phyloP scores from a whole-genome alignment of 1,140 invertebrate species.

The Druon quercuslanigerum region DNA sequence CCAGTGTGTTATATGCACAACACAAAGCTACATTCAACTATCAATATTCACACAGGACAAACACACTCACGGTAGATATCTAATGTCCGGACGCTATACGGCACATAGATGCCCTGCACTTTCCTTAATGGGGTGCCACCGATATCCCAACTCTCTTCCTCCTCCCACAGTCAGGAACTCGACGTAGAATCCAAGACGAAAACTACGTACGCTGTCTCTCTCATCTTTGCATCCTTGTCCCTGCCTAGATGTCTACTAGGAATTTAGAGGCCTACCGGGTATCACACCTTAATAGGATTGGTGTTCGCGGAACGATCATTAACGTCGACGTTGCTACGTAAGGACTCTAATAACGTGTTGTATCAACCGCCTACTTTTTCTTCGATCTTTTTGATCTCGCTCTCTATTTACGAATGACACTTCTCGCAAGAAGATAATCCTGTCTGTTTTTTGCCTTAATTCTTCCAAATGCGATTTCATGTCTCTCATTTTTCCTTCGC shows the following conservation, averaged over 20 bases:
- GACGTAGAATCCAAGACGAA: neutral
- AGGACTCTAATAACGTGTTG: slow-evolving; percentile 16
- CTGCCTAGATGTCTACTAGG: slow-evolving; percentile 45
- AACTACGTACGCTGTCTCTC: slow-evolving; percentile 9
- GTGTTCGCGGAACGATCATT: slow-evolving; percentile 60
- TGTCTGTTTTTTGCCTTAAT: neutral
- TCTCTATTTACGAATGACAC: slow-evolving; percentile 13
- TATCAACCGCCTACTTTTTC: neutral
- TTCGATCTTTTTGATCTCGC: slow-evolving; percentile 10
- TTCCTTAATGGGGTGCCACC: slow-evolving; percentile 68
- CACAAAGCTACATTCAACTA: slow-evolving; percentile 6
- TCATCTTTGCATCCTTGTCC: slow-evolving; percentile 44
- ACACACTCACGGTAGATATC: slow-evolving; percentile 35
- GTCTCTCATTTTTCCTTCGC: neutral
- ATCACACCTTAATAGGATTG: slow-evolving; percentile 63
- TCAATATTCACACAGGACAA: neutral
- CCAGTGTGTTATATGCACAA: slow-evolving; percentile 12
- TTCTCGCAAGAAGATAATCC: slow-evolving; percentile 33
- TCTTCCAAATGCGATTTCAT: slow-evolving; percentile 16
- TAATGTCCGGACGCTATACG: slow-evolving; percentile 40
- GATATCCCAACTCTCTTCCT: slow-evolving; percentile 57
- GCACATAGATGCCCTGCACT: slow-evolving; percentile 64
- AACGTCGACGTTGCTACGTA: slow-evolving; percentile 44
- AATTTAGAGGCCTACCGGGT: slow-evolving; percentile 61
- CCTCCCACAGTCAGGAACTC: slow-evolving; percentile 1